Evolutionary conservation across 2,113 vertebrate genomes (phyloP), one percentile per base, ranked within the genome.

Genomic region (Tachuris rubrigastra): DNA sequence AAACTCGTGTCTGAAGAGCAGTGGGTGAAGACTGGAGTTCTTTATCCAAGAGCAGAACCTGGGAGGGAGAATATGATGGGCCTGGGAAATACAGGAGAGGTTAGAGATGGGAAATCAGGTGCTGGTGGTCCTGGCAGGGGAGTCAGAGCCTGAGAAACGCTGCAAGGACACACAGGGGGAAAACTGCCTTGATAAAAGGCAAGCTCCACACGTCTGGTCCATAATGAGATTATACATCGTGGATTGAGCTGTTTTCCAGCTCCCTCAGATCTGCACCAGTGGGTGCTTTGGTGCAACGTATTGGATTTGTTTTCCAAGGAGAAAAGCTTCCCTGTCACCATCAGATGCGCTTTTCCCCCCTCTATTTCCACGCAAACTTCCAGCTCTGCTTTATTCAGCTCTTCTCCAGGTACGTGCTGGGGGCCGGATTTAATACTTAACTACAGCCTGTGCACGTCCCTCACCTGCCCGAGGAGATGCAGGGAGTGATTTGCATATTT

Each of bases 401-500:
- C 82, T 76, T 89, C 52, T 65, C 60, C 44, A 65, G 83, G 78
- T 89, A 41, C 86, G 86, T 44, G 75, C 15, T 42, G 4, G 71
- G 24, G 71, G 83, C n/a, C 79, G 87, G 96, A 96, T 96, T 96
- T 95, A 96, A 95, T 93, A 77, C 94, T 95, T 95, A 92, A 95
- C 92, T 93, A 71, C 85, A 69, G 89, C 75, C 87, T 87, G 37
- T 81, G 59, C 59, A 49, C 0, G 1, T 82, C 79, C 94, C 95
- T 97, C 86, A 98, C 96, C 97, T 96, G 98, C 98, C 98, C 10
- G 96, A 97, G 97, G 97, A 98, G 96, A 95, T 66, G 90, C 53
- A 60, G 96, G 89, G 71, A 93, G 91, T 21, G 23, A 98, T 98
- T 98, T 98, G 97, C 97, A 98, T 98, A 96, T 97, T 98, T 98